Conservation (phyloP, 2,888 invertebrate genomes). For the Antheraea yamamai region DNA sequence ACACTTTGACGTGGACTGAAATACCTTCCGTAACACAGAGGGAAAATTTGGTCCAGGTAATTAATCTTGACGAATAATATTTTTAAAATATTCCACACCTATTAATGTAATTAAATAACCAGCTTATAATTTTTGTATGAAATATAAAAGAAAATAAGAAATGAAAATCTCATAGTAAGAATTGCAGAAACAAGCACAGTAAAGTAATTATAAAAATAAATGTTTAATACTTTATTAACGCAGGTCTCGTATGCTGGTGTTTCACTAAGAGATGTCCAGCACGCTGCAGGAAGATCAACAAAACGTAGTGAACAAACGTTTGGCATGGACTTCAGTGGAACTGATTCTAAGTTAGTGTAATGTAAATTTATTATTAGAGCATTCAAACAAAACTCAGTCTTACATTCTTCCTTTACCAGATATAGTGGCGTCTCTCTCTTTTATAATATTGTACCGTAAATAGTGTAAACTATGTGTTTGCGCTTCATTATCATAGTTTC, state of each 20-base stretch:
- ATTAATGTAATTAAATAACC: no score
- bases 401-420: not conserved
- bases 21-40: constrained; percentile 32
- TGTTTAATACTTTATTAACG: not conserved
- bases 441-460: not conserved
- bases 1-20: constrained; percentile 87
- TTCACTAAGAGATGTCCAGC: constrained; percentile 39
- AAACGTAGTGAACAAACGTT: constrained; percentile 28
- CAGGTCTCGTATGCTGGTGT: constrained; percentile 47
- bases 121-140: no score
- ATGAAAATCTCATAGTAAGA: not conserved
- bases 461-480: no score
- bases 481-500: not conserved
- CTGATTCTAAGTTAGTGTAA: constrained; percentile 26
- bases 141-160: not conserved
- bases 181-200: not conserved
- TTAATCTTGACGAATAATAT: not conserved
- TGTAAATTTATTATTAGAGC: not conserved
- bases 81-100: not conserved
- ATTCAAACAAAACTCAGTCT: not conserved
- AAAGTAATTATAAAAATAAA: not conserved
- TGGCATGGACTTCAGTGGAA: constrained; percentile 52
- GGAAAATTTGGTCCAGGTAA: constrained; percentile 48
- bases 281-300: constrained; percentile 33
- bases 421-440: not conserved